A percentile compares a stretch with the other conserved stretches of the same genome.
These are phyloP conservation scores for Brachionichthys hirsutus DNA, from an alignment of 2,113 vertebrate species.

Conservation along the genomic window DNA sequence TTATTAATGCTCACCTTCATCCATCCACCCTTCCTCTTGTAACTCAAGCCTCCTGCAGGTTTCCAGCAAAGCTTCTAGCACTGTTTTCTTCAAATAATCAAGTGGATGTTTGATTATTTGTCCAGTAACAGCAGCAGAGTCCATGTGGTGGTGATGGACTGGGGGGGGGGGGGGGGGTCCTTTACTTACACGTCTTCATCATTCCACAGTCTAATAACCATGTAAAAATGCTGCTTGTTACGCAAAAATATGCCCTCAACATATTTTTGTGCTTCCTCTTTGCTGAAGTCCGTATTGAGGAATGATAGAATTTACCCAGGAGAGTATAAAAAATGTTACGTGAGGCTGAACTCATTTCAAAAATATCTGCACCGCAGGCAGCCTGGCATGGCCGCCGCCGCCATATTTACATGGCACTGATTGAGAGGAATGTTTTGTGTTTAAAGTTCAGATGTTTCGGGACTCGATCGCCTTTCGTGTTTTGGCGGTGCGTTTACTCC, in stretches of 20 bases:
- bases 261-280: too few species aligned
- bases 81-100: conserved; percentile 43
- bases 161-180: too few species aligned
- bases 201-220: too few species aligned
- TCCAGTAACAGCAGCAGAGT: conserved; percentile 1
- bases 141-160: conserved; percentile 1
- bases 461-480: conserved; percentile 47
- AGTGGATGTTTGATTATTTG: conserved; percentile 37
- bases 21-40: conserved; percentile 31
- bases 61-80: conserved; percentile 38
- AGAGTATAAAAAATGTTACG: not conserved
- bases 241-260: not conserved
- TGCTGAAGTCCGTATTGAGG: not conserved
- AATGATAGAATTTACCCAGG: conserved; percentile 6
- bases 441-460: conserved; percentile 45
- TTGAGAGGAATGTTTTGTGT: conserved; percentile 40
- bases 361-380: not conserved
- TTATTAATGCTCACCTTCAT: conserved; percentile 38
- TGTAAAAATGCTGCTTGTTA: not conserved
- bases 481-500: conserved; percentile 36
- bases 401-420: conserved; percentile 41
- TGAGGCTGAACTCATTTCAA: not conserved
- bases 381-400: not conserved
- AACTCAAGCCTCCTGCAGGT: conserved; percentile 54
- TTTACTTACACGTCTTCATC: not conserved